Conservation (phyloP, 2,888 invertebrate species). For the Morpho helenor region DNA sequence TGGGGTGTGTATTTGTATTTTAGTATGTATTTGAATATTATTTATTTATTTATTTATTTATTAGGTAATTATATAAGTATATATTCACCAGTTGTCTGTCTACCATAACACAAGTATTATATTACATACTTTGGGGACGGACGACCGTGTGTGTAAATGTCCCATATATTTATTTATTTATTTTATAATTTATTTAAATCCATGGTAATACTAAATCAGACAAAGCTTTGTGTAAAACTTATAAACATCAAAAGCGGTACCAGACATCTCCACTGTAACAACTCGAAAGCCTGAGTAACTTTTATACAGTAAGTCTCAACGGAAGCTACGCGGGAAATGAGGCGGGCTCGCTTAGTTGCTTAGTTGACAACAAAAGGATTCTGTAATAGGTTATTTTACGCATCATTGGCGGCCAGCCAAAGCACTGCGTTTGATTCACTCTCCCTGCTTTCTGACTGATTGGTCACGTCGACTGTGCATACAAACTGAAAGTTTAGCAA, state of each 20-base stretch:
- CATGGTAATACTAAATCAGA: neutral
- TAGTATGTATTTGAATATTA: too few relatives aligned
- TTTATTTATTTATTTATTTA: too few relatives aligned
- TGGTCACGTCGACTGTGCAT: conserved; percentile 31
- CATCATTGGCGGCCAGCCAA: conserved; percentile 43
- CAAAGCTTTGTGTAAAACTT: conserved; percentile 10
- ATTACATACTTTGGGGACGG: too few relatives aligned
- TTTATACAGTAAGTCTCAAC: conserved; percentile 22
- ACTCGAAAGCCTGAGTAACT: conserved; percentile 11
- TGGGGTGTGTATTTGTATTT: too few relatives aligned
- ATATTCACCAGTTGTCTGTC: too few relatives aligned
- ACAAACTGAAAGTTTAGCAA: conserved; percentile 36
- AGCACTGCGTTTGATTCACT: conserved; percentile 42
- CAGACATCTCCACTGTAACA: conserved; percentile 5
- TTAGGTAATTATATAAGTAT: too few relatives aligned
- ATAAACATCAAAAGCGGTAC: conserved; percentile 6
- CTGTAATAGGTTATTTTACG: conserved; percentile 57
- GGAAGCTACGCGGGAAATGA: conserved; percentile 30
- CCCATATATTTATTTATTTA: too few relatives aligned
- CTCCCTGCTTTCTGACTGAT: conserved; percentile 34
- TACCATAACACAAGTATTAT: too few relatives aligned
- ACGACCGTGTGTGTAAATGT: too few relatives aligned
- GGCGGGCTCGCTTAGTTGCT: conserved; percentile 33
- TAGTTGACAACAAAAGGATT: conserved; percentile 50
- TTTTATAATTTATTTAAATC: too few relatives aligned